These are phyloP conservation scores for Pachymerium ferrugineum DNA, from an alignment of 2,888 invertebrate genomes.

Conservation along the genomic window DNA sequence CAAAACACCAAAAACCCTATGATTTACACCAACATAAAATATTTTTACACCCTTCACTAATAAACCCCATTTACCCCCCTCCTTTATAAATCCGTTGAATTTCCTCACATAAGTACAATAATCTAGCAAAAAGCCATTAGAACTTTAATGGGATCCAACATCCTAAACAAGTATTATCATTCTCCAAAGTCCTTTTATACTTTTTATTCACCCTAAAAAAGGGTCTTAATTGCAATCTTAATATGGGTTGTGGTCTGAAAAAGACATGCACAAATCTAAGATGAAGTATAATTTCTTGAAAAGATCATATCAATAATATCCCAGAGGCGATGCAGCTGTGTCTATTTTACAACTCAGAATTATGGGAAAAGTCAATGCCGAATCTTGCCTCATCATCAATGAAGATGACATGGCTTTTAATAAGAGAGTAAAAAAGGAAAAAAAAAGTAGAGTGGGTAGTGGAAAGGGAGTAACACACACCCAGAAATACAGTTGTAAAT, in stretches of 20 bases:
- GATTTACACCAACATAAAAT: neutral
- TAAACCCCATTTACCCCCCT: neutral
- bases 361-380: neutral
- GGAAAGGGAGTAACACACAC: too few relatives aligned
- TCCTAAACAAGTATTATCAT: neutral
- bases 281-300: neutral
- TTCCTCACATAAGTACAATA: neutral
- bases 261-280: neutral
- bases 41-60: neutral
- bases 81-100: neutral
- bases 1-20: neutral
- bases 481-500: too few relatives aligned
- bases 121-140: neutral
- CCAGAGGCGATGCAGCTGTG: neutral
- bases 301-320: neutral
- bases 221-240: too few relatives aligned
- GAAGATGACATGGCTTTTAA: neutral
- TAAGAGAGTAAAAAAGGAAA: neutral
- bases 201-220: too few relatives aligned
- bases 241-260: neutral
- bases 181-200: too few relatives aligned
- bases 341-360: neutral
- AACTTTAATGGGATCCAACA: neutral
- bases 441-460: neutral
- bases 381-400: neutral